Evolutionary conservation across 2,888 invertebrate genomes (phyloP).

Genomic region (Agriopis aurantiaria): DNA sequence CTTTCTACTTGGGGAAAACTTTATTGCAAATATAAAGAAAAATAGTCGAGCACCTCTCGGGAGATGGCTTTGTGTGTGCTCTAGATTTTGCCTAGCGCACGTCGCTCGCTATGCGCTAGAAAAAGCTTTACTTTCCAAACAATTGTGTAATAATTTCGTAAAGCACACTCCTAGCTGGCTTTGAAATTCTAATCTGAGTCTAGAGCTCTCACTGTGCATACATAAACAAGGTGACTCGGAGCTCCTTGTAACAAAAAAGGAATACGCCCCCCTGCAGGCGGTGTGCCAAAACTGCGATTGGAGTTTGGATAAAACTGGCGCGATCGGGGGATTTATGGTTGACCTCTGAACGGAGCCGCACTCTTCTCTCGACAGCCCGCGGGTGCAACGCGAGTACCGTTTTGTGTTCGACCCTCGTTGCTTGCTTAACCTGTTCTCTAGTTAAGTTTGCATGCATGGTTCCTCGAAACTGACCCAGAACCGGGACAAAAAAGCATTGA

Average conservation of each 20-base stretch:
- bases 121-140: conserved; percentile 31
- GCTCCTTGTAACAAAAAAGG: conserved; percentile 42
- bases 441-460: conserved; percentile 33
- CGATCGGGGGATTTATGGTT: conserved; percentile 42
- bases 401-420: conserved; percentile 35
- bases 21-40: conserved; percentile 40
- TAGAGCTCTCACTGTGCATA: conserved; percentile 37
- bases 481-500: conserved; percentile 35
- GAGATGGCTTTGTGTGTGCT: conserved; percentile 43
- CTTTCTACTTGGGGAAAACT: conserved; percentile 43
- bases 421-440: conserved; percentile 41
- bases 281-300: conserved; percentile 44
- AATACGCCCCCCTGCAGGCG: conserved; percentile 33
- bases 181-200: conserved; percentile 37
- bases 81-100: conserved; percentile 33
- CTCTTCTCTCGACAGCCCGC: conserved; percentile 33
- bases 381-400: conserved; percentile 39
- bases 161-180: conserved; percentile 27
- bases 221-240: conserved; percentile 43
- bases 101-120: conserved; percentile 12
- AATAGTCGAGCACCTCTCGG: conserved; percentile 39
- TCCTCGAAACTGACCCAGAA: conserved; percentile 34
- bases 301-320: conserved; percentile 40
- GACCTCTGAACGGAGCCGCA: conserved; percentile 40
- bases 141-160: conserved; percentile 30